These are phyloP conservation scores for Triplophysa bombifrons DNA, from an alignment of 2,797 vertebrate species.

Conservation along the genomic window DNA sequence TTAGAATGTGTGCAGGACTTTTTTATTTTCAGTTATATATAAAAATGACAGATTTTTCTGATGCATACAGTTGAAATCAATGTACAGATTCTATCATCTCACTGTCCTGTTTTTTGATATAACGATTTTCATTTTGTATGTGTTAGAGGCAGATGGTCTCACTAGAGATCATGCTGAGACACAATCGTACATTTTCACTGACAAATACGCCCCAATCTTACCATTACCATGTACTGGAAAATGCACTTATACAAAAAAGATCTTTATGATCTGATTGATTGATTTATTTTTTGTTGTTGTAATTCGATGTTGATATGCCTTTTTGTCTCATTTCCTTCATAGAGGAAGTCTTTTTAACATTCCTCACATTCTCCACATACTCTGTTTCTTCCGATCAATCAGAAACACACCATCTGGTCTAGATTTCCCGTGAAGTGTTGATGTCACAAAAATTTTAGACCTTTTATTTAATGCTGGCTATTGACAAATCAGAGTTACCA, in stretches of 20 bases:
- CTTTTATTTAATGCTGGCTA: not conserved
- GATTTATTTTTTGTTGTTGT: not conserved
- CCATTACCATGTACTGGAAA: not conserved
- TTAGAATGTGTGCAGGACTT: too few relatives aligned
- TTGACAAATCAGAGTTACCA: not conserved
- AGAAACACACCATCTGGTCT: not conserved
- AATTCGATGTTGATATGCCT: not conserved
- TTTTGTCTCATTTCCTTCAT: slow-evolving; percentile 34
- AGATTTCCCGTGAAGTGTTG: slow-evolving; percentile 25
- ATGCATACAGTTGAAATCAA: not conserved
- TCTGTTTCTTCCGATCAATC: slow-evolving; percentile 10
- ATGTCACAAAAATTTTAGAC: slow-evolving; percentile 23
- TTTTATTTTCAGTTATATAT: not conserved
- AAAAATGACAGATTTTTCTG: not conserved
- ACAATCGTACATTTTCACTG: not conserved
- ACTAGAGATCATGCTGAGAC: not conserved
- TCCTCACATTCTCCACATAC: slow-evolving; percentile 41
- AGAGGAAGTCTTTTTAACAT: slow-evolving; percentile 40
- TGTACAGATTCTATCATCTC: not conserved
- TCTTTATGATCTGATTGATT: not conserved
- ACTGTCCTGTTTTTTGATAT: not conserved
- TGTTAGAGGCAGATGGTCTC: not conserved
- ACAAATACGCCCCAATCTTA: not conserved
- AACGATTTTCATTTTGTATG: not conserved
- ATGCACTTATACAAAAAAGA: not conserved